Evolutionary conservation across 2,797 vertebrate genomes (phyloP).

Genomic region (Enteromius treurensis): DNA sequence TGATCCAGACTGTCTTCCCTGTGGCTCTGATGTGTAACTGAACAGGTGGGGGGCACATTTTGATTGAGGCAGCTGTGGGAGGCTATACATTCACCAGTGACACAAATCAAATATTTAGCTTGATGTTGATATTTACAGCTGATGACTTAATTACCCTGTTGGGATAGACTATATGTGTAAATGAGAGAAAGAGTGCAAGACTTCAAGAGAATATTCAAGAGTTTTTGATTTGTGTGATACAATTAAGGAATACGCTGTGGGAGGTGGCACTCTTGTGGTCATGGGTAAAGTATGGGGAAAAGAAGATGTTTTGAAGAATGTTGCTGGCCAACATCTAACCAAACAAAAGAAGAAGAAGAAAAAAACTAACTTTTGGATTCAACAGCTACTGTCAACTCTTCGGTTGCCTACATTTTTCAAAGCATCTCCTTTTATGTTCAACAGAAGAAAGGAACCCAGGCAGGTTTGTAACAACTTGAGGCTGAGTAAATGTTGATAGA

Average conservation of each 20-base stretch:
- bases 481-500: background rate
- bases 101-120: slow-evolving; percentile 69
- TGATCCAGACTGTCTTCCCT: slow-evolving; percentile 39
- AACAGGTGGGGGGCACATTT: slow-evolving; percentile 48
- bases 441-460: too few species aligned
- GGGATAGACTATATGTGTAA: slow-evolving; percentile 50
- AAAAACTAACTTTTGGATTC: background rate
- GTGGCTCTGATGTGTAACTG: slow-evolving; percentile 53
- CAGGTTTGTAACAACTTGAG: background rate
- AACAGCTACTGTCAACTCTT: background rate
- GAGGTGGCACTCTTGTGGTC: background rate
- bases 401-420: background rate
- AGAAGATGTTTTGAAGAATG: background rate
- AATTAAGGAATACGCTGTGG: background rate
- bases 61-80: slow-evolving; percentile 62
- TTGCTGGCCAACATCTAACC: background rate
- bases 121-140: slow-evolving; percentile 66
- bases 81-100: slow-evolving; percentile 50
- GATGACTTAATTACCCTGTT: slow-evolving; percentile 54
- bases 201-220: background rate
- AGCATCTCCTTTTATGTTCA: too few species aligned
- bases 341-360: background rate
- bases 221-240: background rate
- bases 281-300: background rate
- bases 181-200: background rate